These are phyloP conservation scores for Epizoanthus stellaris DNA, from an alignment of 92 coral and sea anemone genomes.

Conservation along the genomic window DNA sequence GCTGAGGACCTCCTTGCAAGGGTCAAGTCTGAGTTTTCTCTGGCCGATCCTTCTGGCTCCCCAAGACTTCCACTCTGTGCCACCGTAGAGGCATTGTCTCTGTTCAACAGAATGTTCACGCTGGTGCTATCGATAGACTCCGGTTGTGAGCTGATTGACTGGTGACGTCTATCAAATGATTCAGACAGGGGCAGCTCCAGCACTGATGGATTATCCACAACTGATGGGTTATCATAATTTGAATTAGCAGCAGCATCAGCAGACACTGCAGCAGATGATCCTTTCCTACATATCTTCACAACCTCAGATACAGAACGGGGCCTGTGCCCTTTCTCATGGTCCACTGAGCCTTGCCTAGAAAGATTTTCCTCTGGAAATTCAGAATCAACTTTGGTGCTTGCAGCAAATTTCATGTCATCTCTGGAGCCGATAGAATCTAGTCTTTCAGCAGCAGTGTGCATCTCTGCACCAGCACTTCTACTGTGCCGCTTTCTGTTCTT, in stretches of 20 bases:
- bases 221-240: slow-evolving; percentile 62
- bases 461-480: slow-evolving; percentile 54
- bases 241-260: slow-evolving; percentile 28
- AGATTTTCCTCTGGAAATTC: slow-evolving; percentile 56
- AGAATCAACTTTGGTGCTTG: slow-evolving; percentile 49
- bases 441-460: slow-evolving; percentile 35
- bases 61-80: slow-evolving; percentile 93
- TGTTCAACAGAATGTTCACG: slow-evolving; percentile 66
- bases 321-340: slow-evolving; percentile 62
- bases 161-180: slow-evolving; percentile 71
- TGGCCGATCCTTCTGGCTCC: slow-evolving; percentile 82
- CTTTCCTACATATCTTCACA: slow-evolving; percentile 53
- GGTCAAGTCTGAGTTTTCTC: slow-evolving; percentile 75
- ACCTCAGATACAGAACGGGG: slow-evolving; percentile 86
- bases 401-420: slow-evolving; percentile 40
- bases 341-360: slow-evolving; percentile 65
- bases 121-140: slow-evolving; percentile 89
- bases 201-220: slow-evolving; percentile 69
- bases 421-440: slow-evolving; percentile 52
- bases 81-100: slow-evolving; percentile 91
- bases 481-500: slow-evolving; percentile 55
- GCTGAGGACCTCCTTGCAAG: slow-evolving; percentile 81
- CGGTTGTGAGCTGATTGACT: slow-evolving; percentile 86
- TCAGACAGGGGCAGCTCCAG: slow-evolving; percentile 76
- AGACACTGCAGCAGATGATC: slow-evolving; percentile 35